Evolutionary conservation across 2,888 invertebrate species (phyloP).

Genomic region (Pyrochroa serraticornis): DNA sequence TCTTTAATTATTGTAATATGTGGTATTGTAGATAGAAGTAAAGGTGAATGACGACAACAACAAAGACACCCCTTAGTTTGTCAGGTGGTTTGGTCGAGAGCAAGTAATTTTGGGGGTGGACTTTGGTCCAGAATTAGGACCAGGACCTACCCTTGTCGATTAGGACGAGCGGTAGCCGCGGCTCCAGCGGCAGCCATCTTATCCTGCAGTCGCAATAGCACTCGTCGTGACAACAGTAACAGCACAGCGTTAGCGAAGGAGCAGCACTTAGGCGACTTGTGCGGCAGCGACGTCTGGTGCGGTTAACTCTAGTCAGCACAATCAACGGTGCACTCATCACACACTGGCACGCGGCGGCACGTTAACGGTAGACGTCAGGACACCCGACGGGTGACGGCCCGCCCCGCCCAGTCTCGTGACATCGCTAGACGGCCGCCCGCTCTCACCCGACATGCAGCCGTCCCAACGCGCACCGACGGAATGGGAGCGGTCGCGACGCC

Average conservation of each 20-base stretch:
- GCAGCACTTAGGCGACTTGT: conserved; percentile 12
- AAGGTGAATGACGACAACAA: neutral
- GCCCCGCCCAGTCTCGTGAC: conserved; percentile 58
- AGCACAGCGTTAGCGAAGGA: conserved; percentile 17
- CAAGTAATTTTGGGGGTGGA: neutral
- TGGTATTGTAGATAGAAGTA: neutral
- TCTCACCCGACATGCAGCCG: conserved; percentile 57
- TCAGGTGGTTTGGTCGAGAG: neutral
- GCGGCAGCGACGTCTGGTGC: conserved; percentile 28
- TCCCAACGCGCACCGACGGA: conserved; percentile 63
- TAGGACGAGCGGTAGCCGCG: conserved; percentile 43
- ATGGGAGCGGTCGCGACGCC: conserved; percentile 63
- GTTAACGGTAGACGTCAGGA: conserved; percentile 51
- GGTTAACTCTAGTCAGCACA: conserved; percentile 42
- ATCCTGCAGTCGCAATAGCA: conserved; percentile 35
- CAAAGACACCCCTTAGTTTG: neutral
- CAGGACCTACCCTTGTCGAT: conserved; percentile 49
- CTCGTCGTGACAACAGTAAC: conserved; percentile 1
- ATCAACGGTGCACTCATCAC: conserved; percentile 50
- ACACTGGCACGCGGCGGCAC: conserved; percentile 41
- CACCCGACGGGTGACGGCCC: conserved; percentile 53
- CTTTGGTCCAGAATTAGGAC: neutral
- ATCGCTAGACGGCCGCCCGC: conserved; percentile 57
- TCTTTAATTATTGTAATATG: neutral
- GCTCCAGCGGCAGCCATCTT: conserved; percentile 55